Conservation (phyloP, 2,113 vertebrate species). For the Meleagris gallopavo region DNA sequence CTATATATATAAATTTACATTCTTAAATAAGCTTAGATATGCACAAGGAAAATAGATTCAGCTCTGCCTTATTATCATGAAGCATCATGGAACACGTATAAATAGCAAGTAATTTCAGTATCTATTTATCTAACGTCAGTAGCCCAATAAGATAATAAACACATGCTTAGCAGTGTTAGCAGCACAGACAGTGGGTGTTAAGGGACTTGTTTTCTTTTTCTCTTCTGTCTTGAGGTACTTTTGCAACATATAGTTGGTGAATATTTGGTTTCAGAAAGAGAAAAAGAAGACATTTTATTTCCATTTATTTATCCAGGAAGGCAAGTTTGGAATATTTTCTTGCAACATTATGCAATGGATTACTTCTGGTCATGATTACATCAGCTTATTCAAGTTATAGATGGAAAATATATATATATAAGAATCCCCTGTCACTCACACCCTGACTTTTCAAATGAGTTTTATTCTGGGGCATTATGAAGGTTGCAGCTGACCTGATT, state of each 20-base stretch:
- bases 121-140: neutral
- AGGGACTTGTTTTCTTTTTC: neutral
- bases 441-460: neutral
- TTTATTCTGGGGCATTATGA: neutral
- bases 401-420: neutral
- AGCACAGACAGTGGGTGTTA: neutral
- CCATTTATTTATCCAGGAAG: neutral
- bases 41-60: neutral
- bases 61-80: neutral
- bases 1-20: neutral
- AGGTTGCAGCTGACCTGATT: neutral
- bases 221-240: neutral
- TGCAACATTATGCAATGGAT: neutral
- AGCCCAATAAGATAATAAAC: neutral
- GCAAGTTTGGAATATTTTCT: neutral
- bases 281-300: neutral
- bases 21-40: conserved; percentile 11
- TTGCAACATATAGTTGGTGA: neutral
- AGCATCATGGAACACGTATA: neutral
- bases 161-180: neutral
- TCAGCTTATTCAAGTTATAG: neutral
- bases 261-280: neutral
- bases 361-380: neutral
- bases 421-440: neutral
- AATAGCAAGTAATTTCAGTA: neutral